Evolutionary conservation across 1,140 invertebrate genomes (phyloP).

Genomic region (Phthorimaea operculella): DNA sequence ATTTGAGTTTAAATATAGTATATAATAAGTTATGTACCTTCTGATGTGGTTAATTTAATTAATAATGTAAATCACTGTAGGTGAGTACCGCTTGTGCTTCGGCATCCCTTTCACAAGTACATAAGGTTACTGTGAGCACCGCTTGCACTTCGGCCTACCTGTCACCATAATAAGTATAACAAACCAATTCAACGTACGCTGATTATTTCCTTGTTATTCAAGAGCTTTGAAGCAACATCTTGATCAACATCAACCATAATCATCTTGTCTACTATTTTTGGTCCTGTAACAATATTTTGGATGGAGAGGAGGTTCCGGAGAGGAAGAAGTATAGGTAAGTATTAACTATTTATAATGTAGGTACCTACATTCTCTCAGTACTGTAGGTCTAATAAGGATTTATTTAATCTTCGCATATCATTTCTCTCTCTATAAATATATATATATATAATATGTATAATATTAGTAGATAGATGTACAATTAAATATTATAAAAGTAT

Average conservation of each 20-base stretch:
- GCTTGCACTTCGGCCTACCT: slow-evolving; percentile 6
- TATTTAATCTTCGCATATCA: too few relatives aligned
- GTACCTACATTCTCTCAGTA: too few relatives aligned
- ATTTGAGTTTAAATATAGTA: too few relatives aligned
- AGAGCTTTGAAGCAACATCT: neutral
- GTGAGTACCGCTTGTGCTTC: slow-evolving; percentile 6
- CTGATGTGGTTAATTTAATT: neutral
- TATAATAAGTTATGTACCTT: neutral
- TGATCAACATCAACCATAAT: neutral
- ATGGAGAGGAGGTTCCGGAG: neutral
- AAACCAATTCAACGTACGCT: neutral
- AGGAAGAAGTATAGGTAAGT: too few relatives aligned
- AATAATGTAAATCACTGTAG: neutral
- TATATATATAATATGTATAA: too few relatives aligned
- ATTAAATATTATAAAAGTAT: neutral
- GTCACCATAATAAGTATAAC: neutral
- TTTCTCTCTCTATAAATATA: too few relatives aligned
- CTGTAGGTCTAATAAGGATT: too few relatives aligned
- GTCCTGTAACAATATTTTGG: neutral
- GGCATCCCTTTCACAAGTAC: slow-evolving; percentile 3
- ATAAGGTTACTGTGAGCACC: neutral
- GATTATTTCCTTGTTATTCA: neutral
- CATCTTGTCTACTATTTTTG: neutral
- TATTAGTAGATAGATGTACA: too few relatives aligned
- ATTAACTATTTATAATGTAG: too few relatives aligned